phyloP scores from a whole-genome alignment of 2,797 vertebrate genomes.

The Lutjanus argentimaculatus region DNA sequence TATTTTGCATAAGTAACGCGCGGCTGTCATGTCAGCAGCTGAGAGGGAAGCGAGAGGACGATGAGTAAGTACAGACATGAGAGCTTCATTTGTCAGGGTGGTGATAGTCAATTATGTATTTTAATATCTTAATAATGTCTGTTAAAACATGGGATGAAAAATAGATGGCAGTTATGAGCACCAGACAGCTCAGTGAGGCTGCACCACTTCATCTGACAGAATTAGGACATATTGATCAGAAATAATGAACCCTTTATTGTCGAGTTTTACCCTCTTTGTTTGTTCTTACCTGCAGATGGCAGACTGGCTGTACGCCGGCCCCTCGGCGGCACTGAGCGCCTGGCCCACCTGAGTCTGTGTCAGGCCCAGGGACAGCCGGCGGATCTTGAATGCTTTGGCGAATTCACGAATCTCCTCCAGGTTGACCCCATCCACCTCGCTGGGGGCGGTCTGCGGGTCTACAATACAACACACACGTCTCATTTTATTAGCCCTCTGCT shows the following conservation, averaged over 20 bases:
- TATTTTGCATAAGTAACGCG: conserved; percentile 86
- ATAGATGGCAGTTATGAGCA: conserved; percentile 62
- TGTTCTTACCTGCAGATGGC: conserved; percentile 99
- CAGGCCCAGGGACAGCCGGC: conserved; percentile 98
- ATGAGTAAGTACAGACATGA: conserved; percentile 47
- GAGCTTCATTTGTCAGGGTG: conserved; percentile 63
- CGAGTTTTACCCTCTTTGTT: conserved; percentile 4
- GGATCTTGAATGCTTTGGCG: conserved; percentile 99
- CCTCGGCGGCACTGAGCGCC: conserved; percentile 97
- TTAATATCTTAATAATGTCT: conserved; percentile 80
- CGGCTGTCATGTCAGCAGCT: conserved; percentile 70
- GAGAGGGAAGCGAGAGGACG: conserved; percentile 44
- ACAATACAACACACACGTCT: conserved; percentile 74
- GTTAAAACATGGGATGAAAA: conserved; percentile 66
- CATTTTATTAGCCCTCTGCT: conserved; percentile 71
- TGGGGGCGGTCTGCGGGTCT: conserved; percentile 97
- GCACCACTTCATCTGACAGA: conserved; percentile 56
- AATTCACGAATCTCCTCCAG: conserved; percentile 99
- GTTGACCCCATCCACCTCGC: conserved; percentile 99
- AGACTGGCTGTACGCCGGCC: conserved; percentile 99
- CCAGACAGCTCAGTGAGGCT: conserved; percentile 55
- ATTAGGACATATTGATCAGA: conserved; percentile 41
- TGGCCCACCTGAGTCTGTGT: conserved; percentile 99
- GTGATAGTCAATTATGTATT: conserved; percentile 74
- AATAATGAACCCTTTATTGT: conserved; percentile 6